Base-by-base conservation (phyloP, 1,140 invertebrate species). In the Ips typographus region DNA sequence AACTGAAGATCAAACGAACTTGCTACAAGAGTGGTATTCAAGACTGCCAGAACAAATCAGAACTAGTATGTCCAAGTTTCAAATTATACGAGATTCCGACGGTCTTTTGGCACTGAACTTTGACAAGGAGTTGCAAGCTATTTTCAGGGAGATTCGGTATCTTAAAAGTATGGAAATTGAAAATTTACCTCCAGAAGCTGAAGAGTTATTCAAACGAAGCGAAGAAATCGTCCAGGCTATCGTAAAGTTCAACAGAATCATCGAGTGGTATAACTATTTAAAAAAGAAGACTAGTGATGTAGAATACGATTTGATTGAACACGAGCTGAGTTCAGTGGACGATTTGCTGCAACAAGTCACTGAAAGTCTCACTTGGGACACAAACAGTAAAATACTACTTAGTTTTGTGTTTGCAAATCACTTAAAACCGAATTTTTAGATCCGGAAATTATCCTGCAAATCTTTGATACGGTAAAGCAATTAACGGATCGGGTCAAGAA, bases 261-360 rank as follows among this genome's bases (percentile, higher is more conserved):
- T 86, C 3, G 77, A 84, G 43, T 87, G 85, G 84, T 87, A 85
- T 77, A 92, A 93, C 80, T 86, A 86, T 74, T 85, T 93, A n/a
- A 82, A 86, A 42, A 84, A 84, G 58, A 84, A 85, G 7, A 86
- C 87, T 37, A 83, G 88, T 44, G 82, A 84, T 61, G 87, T 88
- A 1, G 91, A 92, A 78, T 88, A 85, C 60, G 84, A 85, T 22
- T 82, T 92, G 36, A 87, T 93, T 65, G 83, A 88, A 77, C 79
- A 84, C 57, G 88, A 91, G 77, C 83, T 93, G 41, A 79, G 81
- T 8, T 79, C 78, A 37, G 86, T 93, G 63, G 90, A 93, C 78
- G 71, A 79, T 40, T 77, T 88, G 36, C 79, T 93, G 3, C 81
- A 87, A 41, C 78, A 85, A 71, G 87, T 87, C 4, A 86, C 90